Conservation (phyloP, 2,113 vertebrate species). For the Sclerurus mexicanus region DNA sequence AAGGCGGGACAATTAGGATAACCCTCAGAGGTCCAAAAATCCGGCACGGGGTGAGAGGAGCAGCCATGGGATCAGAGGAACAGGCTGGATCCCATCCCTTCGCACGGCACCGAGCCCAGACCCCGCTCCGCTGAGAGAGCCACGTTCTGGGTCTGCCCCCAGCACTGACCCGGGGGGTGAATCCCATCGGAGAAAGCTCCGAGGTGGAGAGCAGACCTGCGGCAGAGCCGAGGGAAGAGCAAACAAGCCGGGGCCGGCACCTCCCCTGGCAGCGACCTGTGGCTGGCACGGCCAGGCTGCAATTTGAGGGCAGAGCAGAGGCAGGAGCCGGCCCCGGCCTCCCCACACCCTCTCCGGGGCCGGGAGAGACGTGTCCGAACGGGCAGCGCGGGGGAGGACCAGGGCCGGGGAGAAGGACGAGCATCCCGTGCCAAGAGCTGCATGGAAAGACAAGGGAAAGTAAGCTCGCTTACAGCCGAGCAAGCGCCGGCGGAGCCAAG, state of each 20-base stretch:
- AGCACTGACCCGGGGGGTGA: background rate
- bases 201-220: background rate
- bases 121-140: background rate
- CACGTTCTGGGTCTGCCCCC: background rate
- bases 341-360: background rate
- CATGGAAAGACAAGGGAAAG: constrained; percentile 49
- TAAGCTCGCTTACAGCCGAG: constrained; percentile 22
- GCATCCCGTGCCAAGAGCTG: constrained; percentile 19
- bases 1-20: background rate
- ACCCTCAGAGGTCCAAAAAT: background rate
- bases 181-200: background rate
- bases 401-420: background rate
- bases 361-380: constrained; percentile 33
- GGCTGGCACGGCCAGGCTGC: constrained; percentile 30
- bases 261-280: constrained; percentile 15
- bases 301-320: constrained; percentile 52
- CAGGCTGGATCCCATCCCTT: background rate
- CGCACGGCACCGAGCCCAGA: accelerated
- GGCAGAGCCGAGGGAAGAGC: background rate
- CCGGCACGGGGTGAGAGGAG: accelerated
- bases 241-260: constrained; percentile 25
- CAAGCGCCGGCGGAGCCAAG: constrained; percentile 31
- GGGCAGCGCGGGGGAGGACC: constrained; percentile 35
- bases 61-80: background rate
- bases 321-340: background rate